A percentile compares a stretch with the other conserved stretches of the same genome.
Conservation (phyloP, 2,113 vertebrate genomes). For the Cololabis saira region DNA sequence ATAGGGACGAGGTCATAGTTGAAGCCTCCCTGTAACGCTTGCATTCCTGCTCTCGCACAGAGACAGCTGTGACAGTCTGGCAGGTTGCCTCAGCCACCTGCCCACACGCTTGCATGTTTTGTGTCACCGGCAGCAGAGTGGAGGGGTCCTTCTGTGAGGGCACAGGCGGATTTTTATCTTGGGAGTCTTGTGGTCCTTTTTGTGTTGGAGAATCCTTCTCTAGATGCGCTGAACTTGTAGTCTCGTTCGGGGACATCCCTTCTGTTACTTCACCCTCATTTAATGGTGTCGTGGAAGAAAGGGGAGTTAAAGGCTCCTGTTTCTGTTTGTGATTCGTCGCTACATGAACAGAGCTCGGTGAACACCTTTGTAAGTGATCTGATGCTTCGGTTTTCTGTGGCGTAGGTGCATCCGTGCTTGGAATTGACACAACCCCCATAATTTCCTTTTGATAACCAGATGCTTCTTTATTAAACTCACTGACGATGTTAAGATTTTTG, state of each 20-base stretch:
- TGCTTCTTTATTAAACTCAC: slow-evolving; percentile 28
- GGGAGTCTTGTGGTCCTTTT: slow-evolving; percentile 37
- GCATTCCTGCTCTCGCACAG: slow-evolving; percentile 74
- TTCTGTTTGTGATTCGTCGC: slow-evolving; percentile 25
- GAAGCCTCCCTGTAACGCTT: slow-evolving; percentile 76
- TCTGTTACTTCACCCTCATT: slow-evolving; percentile 23
- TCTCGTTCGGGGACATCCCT: slow-evolving; percentile 13
- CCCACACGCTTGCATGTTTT: slow-evolving; percentile 41
- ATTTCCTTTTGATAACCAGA: slow-evolving; percentile 30
- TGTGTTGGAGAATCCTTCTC: slow-evolving; percentile 43
- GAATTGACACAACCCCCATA: slow-evolving; percentile 11
- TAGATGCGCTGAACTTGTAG: slow-evolving; percentile 29
- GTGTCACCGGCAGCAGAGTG: slow-evolving; percentile 49
- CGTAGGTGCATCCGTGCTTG: slow-evolving; percentile 21
- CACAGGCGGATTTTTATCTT: slow-evolving; percentile 54
- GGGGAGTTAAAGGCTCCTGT: slow-evolving; percentile 7
- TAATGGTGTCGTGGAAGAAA: slow-evolving; percentile 16
- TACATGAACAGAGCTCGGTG: slow-evolving; percentile 14
- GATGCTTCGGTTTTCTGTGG: slow-evolving; percentile 48
- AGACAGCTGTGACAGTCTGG: slow-evolving; percentile 44
- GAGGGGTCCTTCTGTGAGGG: slow-evolving; percentile 33
- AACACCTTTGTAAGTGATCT: slow-evolving; percentile 30
- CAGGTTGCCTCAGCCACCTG: slow-evolving; percentile 58
- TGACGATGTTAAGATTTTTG: slow-evolving; percentile 37
- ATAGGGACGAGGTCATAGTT: slow-evolving; percentile 87